phyloP scores from a whole-genome alignment of 2,888 invertebrate genomes.

The Pseudococcus jackbeardsleyi region DNA sequence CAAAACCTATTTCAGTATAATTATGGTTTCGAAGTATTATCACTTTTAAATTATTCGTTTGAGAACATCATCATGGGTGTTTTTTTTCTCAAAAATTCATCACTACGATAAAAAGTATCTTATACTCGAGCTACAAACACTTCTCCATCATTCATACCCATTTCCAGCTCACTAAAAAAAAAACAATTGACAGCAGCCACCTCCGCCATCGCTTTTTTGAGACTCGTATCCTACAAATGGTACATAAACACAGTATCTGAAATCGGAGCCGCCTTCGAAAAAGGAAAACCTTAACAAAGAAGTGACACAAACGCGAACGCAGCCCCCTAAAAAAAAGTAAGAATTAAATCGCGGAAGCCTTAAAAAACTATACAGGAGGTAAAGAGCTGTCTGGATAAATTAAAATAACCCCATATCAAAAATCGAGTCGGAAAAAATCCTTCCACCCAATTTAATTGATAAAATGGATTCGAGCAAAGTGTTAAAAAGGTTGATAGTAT shows the following conservation, averaged over 20 bases:
- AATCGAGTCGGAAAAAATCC: conserved; percentile 13
- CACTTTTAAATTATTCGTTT: too few species aligned
- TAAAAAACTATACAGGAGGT: not conserved
- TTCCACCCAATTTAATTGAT: conserved; percentile 36
- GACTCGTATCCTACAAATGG: not conserved
- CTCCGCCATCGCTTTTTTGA: not conserved
- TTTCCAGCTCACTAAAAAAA: not conserved
- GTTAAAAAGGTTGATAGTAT: conserved; percentile 21
- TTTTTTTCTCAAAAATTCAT: too few species aligned
- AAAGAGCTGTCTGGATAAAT: conserved; percentile 19
- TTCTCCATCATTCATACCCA: not conserved
- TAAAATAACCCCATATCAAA: conserved; percentile 53
- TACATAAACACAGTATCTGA: conserved; percentile 4
- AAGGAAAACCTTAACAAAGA: conserved; percentile 32
- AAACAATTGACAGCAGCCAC: not conserved
- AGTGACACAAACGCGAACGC: not conserved
- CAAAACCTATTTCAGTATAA: too few species aligned
- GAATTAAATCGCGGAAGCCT: conserved; percentile 18
- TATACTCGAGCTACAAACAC: not conserved
- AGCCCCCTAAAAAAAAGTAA: not conserved
- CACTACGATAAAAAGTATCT: too few species aligned
- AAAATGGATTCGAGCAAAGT: conserved; percentile 28
- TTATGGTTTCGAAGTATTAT: too few species aligned
- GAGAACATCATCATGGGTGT: too few species aligned
- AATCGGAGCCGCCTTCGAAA: conserved; percentile 29